Percentiles rank a stretch among this genome's conserved stretches.
phyloP scores from a whole-genome alignment of 2,888 invertebrate species.

The Candidula unifasciata region DNA sequence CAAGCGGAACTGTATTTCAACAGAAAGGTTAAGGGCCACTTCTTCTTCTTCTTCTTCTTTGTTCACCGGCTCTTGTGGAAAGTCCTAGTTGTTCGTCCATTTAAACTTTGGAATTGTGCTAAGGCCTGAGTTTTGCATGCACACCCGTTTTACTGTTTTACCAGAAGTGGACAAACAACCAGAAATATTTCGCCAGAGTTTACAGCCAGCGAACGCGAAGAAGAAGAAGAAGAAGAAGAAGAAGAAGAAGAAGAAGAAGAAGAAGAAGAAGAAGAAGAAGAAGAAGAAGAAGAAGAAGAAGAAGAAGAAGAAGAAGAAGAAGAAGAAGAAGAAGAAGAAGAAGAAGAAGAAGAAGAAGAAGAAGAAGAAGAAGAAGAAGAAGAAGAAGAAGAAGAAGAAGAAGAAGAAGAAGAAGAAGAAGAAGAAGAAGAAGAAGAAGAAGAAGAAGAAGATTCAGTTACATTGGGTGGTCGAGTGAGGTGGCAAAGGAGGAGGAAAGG shows the following conservation, averaged over 20 bases:
- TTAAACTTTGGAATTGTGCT: too few species aligned
- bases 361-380: slow-evolving; percentile 14
- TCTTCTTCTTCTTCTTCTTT: too few species aligned
- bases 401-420: slow-evolving; percentile 19
- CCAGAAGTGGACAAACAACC: too few species aligned
- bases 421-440: slow-evolving; percentile 18
- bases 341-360: slow-evolving; percentile 2
- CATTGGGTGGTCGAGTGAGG: too few species aligned
- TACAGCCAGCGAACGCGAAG: neutral
- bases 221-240: neutral
- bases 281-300: neutral
- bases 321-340: slow-evolving; percentile 17
- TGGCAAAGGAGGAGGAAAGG: too few species aligned
- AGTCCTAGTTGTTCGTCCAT: too few species aligned
- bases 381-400: slow-evolving; percentile 1
- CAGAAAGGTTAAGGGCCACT: too few species aligned
- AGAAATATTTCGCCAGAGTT: too few species aligned
- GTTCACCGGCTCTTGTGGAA: too few species aligned
- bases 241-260: slow-evolving; percentile 18
- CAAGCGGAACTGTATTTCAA: too few species aligned
- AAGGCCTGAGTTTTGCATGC: too few species aligned
- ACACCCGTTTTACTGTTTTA: too few species aligned
- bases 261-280: slow-evolving; percentile 13
- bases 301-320: neutral
- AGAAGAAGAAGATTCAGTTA: neutral